These are phyloP conservation scores for Leucopsar rothschildi DNA, from an alignment of 2,113 vertebrate species.

Conservation along the genomic window DNA sequence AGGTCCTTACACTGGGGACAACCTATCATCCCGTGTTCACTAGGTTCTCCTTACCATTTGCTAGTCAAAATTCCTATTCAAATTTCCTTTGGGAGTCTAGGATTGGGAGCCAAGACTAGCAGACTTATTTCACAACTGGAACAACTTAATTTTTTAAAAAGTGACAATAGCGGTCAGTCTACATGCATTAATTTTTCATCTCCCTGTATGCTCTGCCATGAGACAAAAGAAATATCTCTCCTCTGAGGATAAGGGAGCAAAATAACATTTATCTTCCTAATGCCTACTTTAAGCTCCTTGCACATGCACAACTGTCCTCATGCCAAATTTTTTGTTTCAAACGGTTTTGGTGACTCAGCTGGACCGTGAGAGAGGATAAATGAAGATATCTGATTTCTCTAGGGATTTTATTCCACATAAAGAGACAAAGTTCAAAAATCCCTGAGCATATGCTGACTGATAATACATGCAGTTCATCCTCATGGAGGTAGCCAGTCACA, in stretches of 20 bases:
- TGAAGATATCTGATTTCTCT: background rate
- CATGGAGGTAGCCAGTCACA: background rate
- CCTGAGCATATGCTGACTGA: background rate
- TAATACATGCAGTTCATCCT: background rate
- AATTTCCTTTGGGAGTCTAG: background rate
- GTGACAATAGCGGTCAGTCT: background rate
- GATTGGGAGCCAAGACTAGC: background rate
- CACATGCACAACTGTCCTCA: background rate
- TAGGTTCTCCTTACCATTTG: background rate
- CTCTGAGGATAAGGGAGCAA: background rate
- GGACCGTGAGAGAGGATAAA: background rate
- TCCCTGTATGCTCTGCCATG: background rate
- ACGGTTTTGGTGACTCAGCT: background rate
- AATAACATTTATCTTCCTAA: background rate
- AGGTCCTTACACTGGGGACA: background rate
- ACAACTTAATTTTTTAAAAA: background rate
- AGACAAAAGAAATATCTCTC: background rate
- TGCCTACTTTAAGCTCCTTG: background rate
- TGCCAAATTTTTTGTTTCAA: background rate
- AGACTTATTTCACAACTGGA: background rate
- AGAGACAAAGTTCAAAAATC: background rate
- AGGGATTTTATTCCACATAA: background rate
- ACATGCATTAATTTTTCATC: background rate
- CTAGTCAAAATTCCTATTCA: background rate
- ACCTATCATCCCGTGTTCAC: accelerated